Evolutionary conservation across 2,888 invertebrate genomes (phyloP).

Genomic region (Synergus gifuensis): DNA sequence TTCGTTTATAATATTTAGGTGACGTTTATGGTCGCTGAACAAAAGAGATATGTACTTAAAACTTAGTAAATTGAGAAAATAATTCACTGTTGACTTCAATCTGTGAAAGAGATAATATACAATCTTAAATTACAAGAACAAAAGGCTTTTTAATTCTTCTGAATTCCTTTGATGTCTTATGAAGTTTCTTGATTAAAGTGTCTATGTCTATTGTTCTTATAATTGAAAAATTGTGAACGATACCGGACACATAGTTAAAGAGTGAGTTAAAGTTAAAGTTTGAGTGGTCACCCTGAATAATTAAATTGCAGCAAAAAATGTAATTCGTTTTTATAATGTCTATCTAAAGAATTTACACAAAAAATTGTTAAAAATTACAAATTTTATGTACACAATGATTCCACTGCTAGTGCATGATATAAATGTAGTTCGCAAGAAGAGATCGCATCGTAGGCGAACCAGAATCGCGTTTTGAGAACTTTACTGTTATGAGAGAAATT

Average conservation of each 20-base stretch:
- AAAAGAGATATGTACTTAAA: not conserved
- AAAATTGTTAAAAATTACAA: not conserved
- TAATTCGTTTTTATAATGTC: no score
- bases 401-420: slow-evolving; percentile 39
- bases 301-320: not conserved
- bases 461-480: slow-evolving; percentile 19
- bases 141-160: not conserved
- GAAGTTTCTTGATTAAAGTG: no score
- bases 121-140: not conserved
- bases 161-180: not conserved
- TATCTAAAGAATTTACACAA: no score
- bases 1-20: not conserved
- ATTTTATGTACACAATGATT: slow-evolving; percentile 25
- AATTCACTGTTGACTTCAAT: not conserved
- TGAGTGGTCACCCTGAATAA: not conserved
- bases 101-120: not conserved
- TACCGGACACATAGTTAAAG: no score
- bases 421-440: slow-evolving; percentile 21
- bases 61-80: not conserved
- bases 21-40: not conserved
- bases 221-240: no score
- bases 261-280: no score
- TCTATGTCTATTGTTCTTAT: no score
- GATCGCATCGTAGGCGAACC: slow-evolving; percentile 16
- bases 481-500: slow-evolving; percentile 13